Evolutionary conservation across 2,113 vertebrate genomes (phyloP), one percentile per base, ranked within the genome.

Genomic region (Stigmatopora argus): DNA sequence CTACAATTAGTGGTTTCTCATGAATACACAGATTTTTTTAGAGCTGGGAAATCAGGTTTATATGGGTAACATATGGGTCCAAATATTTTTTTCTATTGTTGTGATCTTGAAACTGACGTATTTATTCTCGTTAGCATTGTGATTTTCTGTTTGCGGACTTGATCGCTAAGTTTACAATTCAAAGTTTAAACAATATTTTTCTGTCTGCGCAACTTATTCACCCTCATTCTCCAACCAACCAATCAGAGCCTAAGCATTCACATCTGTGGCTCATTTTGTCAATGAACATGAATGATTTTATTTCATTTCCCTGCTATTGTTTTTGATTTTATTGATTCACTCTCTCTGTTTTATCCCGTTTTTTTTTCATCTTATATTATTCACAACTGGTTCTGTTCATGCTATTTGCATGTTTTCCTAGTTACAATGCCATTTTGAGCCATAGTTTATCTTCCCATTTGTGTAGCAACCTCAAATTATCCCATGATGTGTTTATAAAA

Each of bases 1-100:
- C 53, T 45, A 67, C 78, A 35, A 60, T 51, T 8, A 19, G 47
- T 69, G 62, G 65, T 72, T 79, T 78, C 71, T 58, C 64, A 52
- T 62, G 48, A 61, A 68, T 64, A 77, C 74, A 79, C 13, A 31
- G 49, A 47, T 46, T 46, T 17, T 23, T 38, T 75, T 67, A 55
- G 64, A 26, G 45, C 38, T 72, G 59, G 66, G 67, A 62, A 79
- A 17, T 31, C 46, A 72, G 59, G 51, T 48, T 58, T 56, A 69
- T 35, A 74, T 65, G 66, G 51, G 47, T 38, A 23, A 73, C 72
- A 65, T 52, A 72, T 61, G 52, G 63, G 62, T 69, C 58, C 70
- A 70, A 80, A 68, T 57, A 69, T 71, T 15, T 34, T 21, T 19
- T 45, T 23, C 23, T 8, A 8, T 44, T 44, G 9, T 45, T 19